These are phyloP conservation scores for Epirrita christyi DNA, from an alignment of 2,888 invertebrate species.

Conservation along the genomic window DNA sequence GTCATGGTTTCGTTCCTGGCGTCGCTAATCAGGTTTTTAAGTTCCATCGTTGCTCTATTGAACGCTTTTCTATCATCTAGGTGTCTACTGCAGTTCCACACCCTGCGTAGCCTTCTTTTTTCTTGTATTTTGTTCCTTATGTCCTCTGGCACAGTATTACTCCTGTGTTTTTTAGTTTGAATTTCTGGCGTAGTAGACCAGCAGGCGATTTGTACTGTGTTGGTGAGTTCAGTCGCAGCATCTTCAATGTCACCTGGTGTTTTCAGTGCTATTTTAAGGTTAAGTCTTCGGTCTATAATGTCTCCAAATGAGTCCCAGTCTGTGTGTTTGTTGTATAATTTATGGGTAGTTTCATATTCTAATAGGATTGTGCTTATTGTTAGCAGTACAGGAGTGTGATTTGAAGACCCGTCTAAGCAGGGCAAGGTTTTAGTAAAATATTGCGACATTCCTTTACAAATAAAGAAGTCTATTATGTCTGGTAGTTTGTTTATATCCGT, in stretches of 20 bases:
- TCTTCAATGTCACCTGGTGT: not conserved
- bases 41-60: too few relatives aligned
- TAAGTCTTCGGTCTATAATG: not conserved
- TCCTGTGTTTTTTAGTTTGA: not conserved
- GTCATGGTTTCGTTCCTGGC: too few relatives aligned
- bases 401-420: not conserved
- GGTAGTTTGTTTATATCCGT: not conserved
- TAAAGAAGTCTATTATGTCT: too few relatives aligned
- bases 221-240: not conserved
- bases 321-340: not conserved
- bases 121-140: not conserved
- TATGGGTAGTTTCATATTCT: not conserved
- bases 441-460: not conserved
- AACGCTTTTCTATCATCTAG: too few relatives aligned
- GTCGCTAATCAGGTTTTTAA: too few relatives aligned
- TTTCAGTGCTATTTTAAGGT: not conserved
- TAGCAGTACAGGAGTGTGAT: not conserved
- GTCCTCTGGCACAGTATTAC: too few relatives aligned
- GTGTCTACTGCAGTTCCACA: too few relatives aligned
- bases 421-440: not conserved
- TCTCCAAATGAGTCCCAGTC: not conserved
- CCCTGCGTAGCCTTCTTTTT: conserved; percentile 1
- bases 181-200: not conserved
- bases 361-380: not conserved
- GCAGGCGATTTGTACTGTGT: not conserved